These are phyloP conservation scores for Papilio gigon DNA, from an alignment of 2,888 invertebrate genomes.

Conservation along the genomic window DNA sequence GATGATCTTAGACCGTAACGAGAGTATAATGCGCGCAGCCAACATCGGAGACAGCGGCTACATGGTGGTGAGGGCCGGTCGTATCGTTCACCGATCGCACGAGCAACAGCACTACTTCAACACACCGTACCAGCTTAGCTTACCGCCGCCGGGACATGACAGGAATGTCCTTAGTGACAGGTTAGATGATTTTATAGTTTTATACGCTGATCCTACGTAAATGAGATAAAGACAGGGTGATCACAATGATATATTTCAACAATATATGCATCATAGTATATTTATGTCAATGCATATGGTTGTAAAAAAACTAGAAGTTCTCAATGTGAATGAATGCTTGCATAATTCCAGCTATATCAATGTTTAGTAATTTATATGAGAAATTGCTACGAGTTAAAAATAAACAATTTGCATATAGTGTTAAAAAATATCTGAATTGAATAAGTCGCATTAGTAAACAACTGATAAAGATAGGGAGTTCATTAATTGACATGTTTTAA, in stretches of 20 bases:
- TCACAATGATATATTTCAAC: too few species aligned
- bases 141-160: constrained; percentile 95
- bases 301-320: background rate
- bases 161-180: constrained; percentile 94
- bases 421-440: constrained; percentile 18
- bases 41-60: constrained; percentile 99
- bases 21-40: constrained; percentile 95
- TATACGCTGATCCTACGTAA: too few species aligned
- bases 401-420: constrained; percentile 4
- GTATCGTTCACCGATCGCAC: constrained; percentile 94
- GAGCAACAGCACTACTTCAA: constrained; percentile 99
- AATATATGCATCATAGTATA: too few species aligned
- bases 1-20: constrained; percentile 94
- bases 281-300: too few species aligned
- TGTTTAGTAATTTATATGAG: background rate
- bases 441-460: constrained; percentile 17
- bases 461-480: constrained; percentile 7
- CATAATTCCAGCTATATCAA: background rate
- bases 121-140: constrained; percentile 97
- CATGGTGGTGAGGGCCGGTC: constrained; percentile 93
- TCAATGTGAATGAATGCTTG: background rate
- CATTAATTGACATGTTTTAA: constrained; percentile 44
- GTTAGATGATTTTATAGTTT: constrained; percentile 74
- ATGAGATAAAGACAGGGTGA: too few species aligned
- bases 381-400: background rate